Percentiles rank a stretch among this genome's conserved stretches.
These are phyloP conservation scores for Coptodon bakossiorum DNA, from an alignment of 2,113 vertebrate genomes.

Conservation along the genomic window DNA sequence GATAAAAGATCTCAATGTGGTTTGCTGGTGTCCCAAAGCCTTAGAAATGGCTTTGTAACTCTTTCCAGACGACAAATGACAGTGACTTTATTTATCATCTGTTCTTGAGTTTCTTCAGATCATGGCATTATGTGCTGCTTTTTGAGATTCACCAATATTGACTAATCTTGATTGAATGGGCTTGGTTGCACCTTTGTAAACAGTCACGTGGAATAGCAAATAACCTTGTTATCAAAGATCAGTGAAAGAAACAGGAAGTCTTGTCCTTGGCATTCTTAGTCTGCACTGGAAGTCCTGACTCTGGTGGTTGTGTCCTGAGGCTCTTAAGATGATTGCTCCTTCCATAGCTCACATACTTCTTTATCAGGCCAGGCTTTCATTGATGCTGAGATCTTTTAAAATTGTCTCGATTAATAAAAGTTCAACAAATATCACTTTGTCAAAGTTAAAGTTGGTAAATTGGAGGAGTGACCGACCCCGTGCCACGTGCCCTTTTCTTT, in stretches of 20 bases:
- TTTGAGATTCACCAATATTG: neutral
- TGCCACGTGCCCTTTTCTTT: neutral
- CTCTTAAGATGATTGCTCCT: neutral
- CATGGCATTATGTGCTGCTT: no score
- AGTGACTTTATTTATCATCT: no score
- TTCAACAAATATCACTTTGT: neutral
- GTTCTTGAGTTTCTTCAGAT: no score
- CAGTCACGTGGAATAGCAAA: neutral
- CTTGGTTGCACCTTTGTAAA: neutral
- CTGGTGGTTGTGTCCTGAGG: neutral
- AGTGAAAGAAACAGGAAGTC: neutral
- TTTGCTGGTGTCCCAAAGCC: no score
- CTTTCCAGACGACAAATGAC: no score
- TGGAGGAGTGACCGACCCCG: neutral
- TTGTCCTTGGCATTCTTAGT: neutral
- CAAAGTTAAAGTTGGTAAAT: neutral
- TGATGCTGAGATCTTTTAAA: neutral
- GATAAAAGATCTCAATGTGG: no score
- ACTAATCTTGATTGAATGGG: neutral
- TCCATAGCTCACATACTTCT: fast-evolving
- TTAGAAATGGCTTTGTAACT: no score
- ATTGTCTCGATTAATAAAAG: neutral
- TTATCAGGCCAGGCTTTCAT: neutral
- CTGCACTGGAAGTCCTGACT: neutral
- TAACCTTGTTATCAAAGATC: neutral